phyloP scores from a whole-genome alignment of 1,140 invertebrate genomes.

The roundworm (Caenorhabditis elegans) region WBcel235 BX284605.5:8819501-8820000 shows the following conservation, averaged over 20 bases:
- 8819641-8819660: not conserved
- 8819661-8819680: not conserved
- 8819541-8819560: not conserved
- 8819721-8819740: too few species aligned
- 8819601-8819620: constrained; percentile 34
- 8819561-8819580: not conserved
- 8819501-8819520: not conserved
- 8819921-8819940: constrained; percentile 8
- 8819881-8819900: not conserved
- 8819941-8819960: not conserved
- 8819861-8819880: not conserved
- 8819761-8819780: not conserved
- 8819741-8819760: too few species aligned
- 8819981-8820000: not conserved
- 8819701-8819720: not conserved
- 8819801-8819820: not conserved
- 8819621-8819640: constrained; percentile 30
- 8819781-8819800: not conserved
- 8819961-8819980: not conserved
- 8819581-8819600: constrained; percentile 33
- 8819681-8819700: not conserved
- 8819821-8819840: constrained; percentile 16
- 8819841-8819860: not conserved
- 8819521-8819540: not conserved
- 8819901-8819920: not conserved